Evolutionary conservation across 2,113 vertebrate species (phyloP).

Genomic region (Prunella himalayana): DNA sequence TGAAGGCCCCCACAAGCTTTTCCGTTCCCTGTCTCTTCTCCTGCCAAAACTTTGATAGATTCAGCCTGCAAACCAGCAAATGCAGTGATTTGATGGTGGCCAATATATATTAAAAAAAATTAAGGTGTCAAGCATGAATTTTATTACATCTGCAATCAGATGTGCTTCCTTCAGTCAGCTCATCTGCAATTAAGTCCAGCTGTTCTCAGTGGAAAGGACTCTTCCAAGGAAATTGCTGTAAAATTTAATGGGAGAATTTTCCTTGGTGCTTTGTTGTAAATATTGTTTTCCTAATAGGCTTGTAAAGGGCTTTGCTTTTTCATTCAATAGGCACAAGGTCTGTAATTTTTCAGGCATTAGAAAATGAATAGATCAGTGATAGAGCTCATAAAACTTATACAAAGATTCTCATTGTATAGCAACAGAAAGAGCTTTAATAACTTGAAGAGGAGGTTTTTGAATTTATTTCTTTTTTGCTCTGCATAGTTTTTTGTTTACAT

Average conservation of each 20-base stretch:
- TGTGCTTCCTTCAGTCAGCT: constrained; percentile 16
- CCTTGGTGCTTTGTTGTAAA: constrained; percentile 23
- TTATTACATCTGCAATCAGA: constrained; percentile 53
- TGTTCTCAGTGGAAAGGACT: not conserved
- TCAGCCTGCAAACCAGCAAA: constrained; percentile 33
- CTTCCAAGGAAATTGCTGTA: constrained; percentile 34
- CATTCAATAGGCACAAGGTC: not conserved
- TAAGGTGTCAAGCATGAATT: constrained; percentile 42
- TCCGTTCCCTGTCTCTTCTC: not conserved
- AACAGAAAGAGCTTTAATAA: not conserved
- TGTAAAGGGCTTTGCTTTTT: constrained; percentile 19
- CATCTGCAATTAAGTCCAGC: constrained; percentile 26
- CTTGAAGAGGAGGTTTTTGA: not conserved
- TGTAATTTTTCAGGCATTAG: constrained; percentile 13
- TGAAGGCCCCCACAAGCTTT: constrained; percentile 45
- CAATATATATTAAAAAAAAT: constrained; percentile 27
- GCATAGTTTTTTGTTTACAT: not conserved
- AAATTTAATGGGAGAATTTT: constrained; percentile 35
- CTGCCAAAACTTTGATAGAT: constrained; percentile 42
- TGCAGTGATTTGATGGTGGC: not conserved
- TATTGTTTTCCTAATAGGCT: constrained; percentile 56
- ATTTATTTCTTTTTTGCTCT: not conserved
- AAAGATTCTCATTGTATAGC: not conserved
- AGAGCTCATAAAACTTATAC: not conserved
- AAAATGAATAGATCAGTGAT: not conserved